Base-by-base conservation (phyloP, 2,797 vertebrate genomes). In the Melanotaenia maccullochi region DNA sequence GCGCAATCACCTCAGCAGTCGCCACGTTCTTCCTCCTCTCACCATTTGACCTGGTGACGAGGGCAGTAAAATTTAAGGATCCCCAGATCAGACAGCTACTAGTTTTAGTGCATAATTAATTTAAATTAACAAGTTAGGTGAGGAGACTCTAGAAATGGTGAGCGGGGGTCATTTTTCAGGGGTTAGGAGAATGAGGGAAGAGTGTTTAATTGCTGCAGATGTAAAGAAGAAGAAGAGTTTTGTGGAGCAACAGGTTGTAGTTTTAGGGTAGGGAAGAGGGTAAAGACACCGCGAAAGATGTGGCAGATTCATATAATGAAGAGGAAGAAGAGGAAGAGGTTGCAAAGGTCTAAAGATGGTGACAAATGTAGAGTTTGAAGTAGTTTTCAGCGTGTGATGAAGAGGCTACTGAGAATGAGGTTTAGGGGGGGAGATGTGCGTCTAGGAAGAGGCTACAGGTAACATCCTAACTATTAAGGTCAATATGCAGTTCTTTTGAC, bases 401-500 rank as follows among this genome's bases (percentile, higher is more conserved):
- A 60, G 79, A 67, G 77, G 57, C 62, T 59, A 36, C 61, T 65
- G 38, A 76, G 55, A 79, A 85, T 68, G 76, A 82, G 78, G 78
- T 61, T 73, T 76, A 78, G 28, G 73, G 73, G 64, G 62, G 82
- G 32, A 69, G 60, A 73, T 65, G 73, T 66, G 74, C 57, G 75
- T 76, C 59, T 73, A 62, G 78, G 69, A 60, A 20, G 40, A 22
- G 20, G 2, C 47, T 9, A 71, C 63, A 62, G 78, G 60, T 71
- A 61, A 73, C 68, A 49, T 60, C 68, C 63, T n/a, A 16, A 42
- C 72, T 56, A 67, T 81, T 82, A 68, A 78, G 44, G 59, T 65
- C 2, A 72, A 83, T 79, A 79, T 36, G 65, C n/a, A 73, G 87
- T 73, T 81, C 75, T 84, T 85, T 72, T 85, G 60, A 81, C 79